A percentile compares a stretch with the other conserved stretches of the same genome.
phyloP scores from a whole-genome alignment of 2,113 vertebrate species.

The Columbina picui region DNA sequence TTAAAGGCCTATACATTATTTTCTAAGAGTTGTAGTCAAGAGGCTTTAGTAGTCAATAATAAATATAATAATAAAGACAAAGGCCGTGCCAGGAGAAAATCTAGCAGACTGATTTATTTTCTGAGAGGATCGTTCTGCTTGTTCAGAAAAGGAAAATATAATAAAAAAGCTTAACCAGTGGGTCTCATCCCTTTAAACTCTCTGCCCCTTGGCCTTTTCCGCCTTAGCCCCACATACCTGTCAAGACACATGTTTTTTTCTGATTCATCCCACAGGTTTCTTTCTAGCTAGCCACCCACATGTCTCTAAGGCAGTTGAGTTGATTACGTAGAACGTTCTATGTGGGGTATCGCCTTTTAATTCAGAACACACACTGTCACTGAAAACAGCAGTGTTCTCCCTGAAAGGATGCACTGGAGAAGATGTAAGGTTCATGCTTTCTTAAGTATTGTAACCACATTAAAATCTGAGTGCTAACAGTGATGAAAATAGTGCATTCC shows the following conservation, averaged over 20 bases:
- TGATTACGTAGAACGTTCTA: background rate
- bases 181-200: background rate
- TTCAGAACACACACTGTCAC: background rate
- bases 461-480: background rate
- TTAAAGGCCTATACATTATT: background rate
- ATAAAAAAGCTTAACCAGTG: background rate
- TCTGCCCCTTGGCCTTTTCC: background rate
- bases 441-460: background rate
- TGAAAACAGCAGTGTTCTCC: background rate
- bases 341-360: fast-evolving
- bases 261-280: background rate
- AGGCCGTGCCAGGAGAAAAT: background rate
- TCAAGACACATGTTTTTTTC: background rate
- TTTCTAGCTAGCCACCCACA: constrained; percentile 17
- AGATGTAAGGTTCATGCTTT: background rate
- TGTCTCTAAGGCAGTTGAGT: background rate
- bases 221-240: background rate
- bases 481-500: background rate
- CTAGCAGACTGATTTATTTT: background rate
- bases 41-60: background rate
- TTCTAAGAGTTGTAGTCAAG: background rate
- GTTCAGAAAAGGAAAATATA: background rate
- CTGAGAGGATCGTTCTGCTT: background rate
- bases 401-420: background rate
- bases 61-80: background rate